Percentiles rank a stretch among this genome's conserved stretches.
Conservation (phyloP, 2,113 vertebrate genomes). For the Daubentonia madagascariensis region DNA sequence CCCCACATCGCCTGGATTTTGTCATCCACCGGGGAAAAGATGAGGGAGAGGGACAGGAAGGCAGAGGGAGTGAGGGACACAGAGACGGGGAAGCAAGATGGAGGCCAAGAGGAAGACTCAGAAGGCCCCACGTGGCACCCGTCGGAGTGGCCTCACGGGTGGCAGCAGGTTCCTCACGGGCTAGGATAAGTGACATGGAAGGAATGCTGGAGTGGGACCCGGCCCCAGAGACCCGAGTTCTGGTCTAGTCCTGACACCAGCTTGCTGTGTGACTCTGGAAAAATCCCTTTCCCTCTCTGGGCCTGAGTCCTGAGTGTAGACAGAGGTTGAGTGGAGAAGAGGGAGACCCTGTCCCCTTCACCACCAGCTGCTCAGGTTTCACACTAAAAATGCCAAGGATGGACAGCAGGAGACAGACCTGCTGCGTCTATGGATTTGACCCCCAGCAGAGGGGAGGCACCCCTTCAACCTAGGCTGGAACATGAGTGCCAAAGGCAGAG, state of each 20-base stretch:
- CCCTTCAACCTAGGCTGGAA: not conserved
- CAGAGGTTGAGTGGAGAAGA: not conserved
- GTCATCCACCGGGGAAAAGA: not conserved
- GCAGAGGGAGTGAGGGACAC: not conserved
- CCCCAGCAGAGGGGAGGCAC: not conserved
- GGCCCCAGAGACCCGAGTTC: not conserved
- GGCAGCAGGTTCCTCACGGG: not conserved
- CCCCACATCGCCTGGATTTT: not conserved
- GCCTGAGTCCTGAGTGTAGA: not conserved
- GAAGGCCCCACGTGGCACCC: not conserved
- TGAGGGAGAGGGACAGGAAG: not conserved
- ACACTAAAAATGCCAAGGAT: not conserved
- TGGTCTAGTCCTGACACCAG: not conserved
- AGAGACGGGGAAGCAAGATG: not conserved
- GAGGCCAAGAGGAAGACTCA: not conserved
- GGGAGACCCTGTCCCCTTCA: not conserved
- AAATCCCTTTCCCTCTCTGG: not conserved
- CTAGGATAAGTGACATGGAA: too few species aligned
- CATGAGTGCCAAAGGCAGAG: not conserved
- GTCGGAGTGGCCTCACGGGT: not conserved
- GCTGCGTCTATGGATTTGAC: not conserved
- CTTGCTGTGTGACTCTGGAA: not conserved
- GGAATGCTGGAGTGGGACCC: not conserved
- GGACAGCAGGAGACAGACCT: not conserved
- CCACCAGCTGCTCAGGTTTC: not conserved